Evolutionary conservation across 2,797 vertebrate species (phyloP).

Genomic region (Ctenochaetus hawaiiensis): DNA sequence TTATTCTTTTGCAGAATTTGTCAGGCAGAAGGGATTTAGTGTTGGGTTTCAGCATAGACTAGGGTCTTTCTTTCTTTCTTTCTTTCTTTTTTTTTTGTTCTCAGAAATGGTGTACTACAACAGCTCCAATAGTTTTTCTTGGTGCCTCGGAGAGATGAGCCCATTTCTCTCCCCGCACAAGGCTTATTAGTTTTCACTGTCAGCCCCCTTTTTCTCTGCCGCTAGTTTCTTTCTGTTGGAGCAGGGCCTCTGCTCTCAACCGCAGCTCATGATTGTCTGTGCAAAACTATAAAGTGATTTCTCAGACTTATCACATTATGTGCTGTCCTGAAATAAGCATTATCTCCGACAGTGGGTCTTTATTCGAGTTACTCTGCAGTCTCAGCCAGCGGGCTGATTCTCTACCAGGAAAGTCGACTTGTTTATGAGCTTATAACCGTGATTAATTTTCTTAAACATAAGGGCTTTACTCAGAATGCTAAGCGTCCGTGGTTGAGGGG

Average conservation of each 20-base stretch:
- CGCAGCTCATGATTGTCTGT: slow-evolving; percentile 68
- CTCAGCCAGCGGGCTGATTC: slow-evolving; percentile 33
- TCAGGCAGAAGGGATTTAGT: slow-evolving; percentile 70
- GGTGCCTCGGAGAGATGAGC: slow-evolving; percentile 70
- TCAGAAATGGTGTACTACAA: slow-evolving; percentile 69
- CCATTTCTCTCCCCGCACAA: slow-evolving; percentile 65
- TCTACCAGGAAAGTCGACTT: slow-evolving; percentile 52
- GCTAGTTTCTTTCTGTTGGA: slow-evolving; percentile 60
- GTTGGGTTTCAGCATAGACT: slow-evolving; percentile 63
- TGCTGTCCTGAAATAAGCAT: slow-evolving; percentile 65
- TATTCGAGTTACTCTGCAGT: slow-evolving; percentile 48
- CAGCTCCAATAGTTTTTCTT: slow-evolving; percentile 67
- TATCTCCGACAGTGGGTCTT: slow-evolving; percentile 65
- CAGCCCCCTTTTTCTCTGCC: slow-evolving; percentile 37
- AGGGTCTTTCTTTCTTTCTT: slow-evolving; percentile 26
- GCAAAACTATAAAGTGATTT: slow-evolving; percentile 66
- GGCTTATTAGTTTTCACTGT: slow-evolving; percentile 76
- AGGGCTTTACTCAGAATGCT: slow-evolving; percentile 57
- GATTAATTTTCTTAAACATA: slow-evolving; percentile 63
- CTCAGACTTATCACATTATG: slow-evolving; percentile 73
- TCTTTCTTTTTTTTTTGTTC: slow-evolving; percentile 54
- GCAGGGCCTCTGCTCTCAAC: slow-evolving; percentile 57
- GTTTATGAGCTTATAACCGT: slow-evolving; percentile 61
- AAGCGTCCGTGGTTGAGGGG: slow-evolving; percentile 58
- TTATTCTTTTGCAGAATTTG: slow-evolving; percentile 72